Conservation (phyloP, 2,797 vertebrate genomes). For the Acanthopagrus latus region DNA sequence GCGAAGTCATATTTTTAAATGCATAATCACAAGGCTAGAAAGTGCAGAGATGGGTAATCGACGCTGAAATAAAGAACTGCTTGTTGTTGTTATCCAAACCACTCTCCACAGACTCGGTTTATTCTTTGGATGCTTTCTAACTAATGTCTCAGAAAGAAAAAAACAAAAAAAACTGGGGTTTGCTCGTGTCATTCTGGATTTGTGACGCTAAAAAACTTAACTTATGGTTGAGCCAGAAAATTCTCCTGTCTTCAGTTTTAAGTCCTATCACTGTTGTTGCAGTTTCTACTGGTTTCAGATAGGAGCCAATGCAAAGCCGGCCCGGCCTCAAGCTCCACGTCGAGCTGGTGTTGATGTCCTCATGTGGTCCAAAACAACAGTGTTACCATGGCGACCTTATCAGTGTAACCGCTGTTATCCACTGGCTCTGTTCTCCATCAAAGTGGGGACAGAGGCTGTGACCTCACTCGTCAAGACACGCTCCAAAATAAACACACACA, state of each 20-base stretch:
- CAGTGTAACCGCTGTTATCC: constrained; percentile 41
- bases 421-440: constrained; percentile 59
- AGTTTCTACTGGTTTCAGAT: constrained; percentile 4
- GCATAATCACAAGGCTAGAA: not conserved
- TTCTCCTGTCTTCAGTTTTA: not conserved
- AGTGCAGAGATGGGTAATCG: not conserved
- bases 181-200: not conserved
- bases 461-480: constrained; percentile 40
- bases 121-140: not conserved
- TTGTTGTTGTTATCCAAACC: not conserved
- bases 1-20: not conserved
- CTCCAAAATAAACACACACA: constrained; percentile 57
- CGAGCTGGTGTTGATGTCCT: constrained; percentile 21
- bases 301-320: not conserved
- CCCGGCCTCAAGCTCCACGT: not conserved
- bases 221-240: not conserved
- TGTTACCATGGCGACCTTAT: constrained; percentile 65
- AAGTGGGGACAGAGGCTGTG: constrained; percentile 29
- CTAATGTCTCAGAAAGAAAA: too few species aligned
- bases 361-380: constrained; percentile 56
- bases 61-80: not conserved
- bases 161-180: not conserved
- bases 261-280: not conserved
- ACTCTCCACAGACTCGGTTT: not conserved
- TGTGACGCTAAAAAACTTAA: not conserved